phyloP scores from a whole-genome alignment of 2,888 invertebrate species.

The Clusia tigrina region DNA sequence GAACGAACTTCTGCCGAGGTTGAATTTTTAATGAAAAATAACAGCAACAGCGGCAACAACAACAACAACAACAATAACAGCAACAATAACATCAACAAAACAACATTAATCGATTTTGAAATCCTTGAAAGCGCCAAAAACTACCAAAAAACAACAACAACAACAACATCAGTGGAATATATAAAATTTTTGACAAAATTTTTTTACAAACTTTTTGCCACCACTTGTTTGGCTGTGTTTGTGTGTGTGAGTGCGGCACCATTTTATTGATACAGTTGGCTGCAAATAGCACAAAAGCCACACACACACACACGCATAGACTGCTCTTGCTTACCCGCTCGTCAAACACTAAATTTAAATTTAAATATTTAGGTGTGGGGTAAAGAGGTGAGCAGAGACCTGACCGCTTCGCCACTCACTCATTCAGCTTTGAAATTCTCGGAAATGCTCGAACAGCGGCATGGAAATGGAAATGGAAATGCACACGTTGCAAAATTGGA shows the following conservation, averaged over 20 bases:
- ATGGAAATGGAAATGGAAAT: neutral
- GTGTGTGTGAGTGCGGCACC: too few relatives aligned
- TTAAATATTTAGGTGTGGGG: too few relatives aligned
- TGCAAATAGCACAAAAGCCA: neutral
- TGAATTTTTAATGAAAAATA: too few relatives aligned
- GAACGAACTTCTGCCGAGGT: neutral
- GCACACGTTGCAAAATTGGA: too few relatives aligned
- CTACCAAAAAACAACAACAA: neutral
- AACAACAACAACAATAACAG: neutral
- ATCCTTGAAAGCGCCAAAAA: constrained; percentile 17
- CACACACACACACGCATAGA: neutral
- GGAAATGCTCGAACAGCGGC: neutral
- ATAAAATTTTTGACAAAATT: neutral
- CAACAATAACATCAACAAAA: constrained; percentile 8
- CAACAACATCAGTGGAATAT: neutral
- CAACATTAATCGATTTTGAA: constrained; percentile 8
- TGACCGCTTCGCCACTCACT: neutral
- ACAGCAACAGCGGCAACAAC: neutral
- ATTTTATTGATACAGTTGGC: too few relatives aligned
- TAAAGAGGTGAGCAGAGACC: too few relatives aligned
- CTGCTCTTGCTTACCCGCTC: too few relatives aligned
- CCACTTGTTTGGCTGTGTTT: neutral
- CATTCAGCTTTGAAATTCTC: neutral
- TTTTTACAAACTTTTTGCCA: neutral
- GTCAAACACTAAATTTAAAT: too few relatives aligned